Evolutionary conservation across 2,113 vertebrate species (phyloP).

Genomic region (Barnardius zonarius): DNA sequence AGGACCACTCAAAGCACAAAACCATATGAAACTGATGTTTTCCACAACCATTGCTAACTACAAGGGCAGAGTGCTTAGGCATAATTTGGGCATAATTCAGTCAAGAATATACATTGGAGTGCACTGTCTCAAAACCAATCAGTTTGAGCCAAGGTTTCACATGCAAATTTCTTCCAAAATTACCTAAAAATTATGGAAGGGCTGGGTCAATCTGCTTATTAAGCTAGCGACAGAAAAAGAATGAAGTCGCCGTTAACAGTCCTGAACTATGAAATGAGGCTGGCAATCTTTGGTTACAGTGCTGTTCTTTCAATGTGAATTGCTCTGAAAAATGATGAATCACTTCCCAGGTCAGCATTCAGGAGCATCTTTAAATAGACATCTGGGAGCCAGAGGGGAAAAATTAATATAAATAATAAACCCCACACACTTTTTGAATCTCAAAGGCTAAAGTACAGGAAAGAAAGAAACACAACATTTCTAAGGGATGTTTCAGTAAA

Average conservation of each 20-base stretch:
- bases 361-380: conserved; percentile 50
- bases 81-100: background rate
- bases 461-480: background rate
- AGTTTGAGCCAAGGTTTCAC: background rate
- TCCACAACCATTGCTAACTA: background rate
- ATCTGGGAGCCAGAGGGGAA: conserved; percentile 32
- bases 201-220: background rate
- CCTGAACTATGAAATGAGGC: background rate
- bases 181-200: background rate
- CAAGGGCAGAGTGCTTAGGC: background rate
- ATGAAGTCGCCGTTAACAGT: background rate
- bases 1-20: background rate
- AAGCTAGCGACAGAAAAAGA: conserved; percentile 27
- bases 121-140: background rate
- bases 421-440: background rate
- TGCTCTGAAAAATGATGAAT: conserved; percentile 52
- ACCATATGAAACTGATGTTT: background rate
- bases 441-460: background rate
- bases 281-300: conserved; percentile 1
- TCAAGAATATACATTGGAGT: background rate
- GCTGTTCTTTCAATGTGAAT: conserved; percentile 1
- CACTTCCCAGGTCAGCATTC: conserved; percentile 15
- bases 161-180: background rate
- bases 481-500: background rate
- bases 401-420: conserved; percentile 46